These are phyloP conservation scores for Phallusia fumigata DNA, from an alignment of 23 tunicate species.

Conservation along the genomic window DNA sequence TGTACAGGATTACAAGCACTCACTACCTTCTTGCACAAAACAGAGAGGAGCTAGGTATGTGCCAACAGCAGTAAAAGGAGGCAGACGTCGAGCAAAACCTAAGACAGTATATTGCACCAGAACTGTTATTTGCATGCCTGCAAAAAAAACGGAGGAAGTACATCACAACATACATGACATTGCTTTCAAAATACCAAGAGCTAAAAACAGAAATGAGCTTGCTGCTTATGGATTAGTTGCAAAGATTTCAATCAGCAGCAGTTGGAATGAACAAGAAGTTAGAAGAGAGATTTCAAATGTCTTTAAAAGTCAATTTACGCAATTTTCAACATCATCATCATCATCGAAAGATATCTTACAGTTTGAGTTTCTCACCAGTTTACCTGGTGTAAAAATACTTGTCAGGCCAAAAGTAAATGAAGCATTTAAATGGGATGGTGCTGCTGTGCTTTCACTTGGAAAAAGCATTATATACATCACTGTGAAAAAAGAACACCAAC, in stretches of 20 bases:
- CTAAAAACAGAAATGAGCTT: neutral
- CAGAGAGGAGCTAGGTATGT: neutral
- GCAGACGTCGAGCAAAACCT: neutral
- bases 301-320: neutral
- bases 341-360: neutral
- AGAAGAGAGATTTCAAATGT: neutral
- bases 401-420: slow-evolving; percentile 11
- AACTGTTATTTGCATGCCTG: neutral
- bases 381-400: slow-evolving; percentile 9
- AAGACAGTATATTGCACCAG: neutral
- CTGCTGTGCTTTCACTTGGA: slow-evolving; percentile 11
- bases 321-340: too few relatives aligned
- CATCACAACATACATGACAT: neutral
- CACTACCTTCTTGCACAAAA: neutral
- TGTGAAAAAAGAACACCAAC: slow-evolving; percentile 4
- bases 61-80: neutral
- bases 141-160: neutral
- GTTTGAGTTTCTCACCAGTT: neutral
- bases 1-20: neutral
- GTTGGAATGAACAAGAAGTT: neutral
- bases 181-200: neutral
- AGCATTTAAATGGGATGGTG: slow-evolving; percentile 26
- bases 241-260: neutral
- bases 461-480: slow-evolving; percentile 8
- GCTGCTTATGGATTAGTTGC: neutral